Evolutionary conservation across 1,140 invertebrate species (phyloP), one percentile per base, ranked within the genome.

Genomic region (Orussus abietinus): DNA sequence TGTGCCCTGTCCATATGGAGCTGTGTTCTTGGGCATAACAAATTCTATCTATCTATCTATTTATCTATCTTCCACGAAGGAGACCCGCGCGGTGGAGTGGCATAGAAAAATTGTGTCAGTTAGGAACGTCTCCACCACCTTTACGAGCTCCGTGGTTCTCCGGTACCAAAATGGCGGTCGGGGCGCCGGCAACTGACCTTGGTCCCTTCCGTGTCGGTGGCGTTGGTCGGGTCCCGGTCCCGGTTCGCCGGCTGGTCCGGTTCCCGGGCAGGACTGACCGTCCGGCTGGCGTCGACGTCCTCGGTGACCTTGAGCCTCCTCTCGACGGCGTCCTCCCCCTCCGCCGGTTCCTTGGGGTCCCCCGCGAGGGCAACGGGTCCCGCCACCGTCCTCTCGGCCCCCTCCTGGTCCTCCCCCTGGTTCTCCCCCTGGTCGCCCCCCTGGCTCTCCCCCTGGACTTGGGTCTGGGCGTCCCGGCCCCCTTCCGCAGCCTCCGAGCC

Each of bases 321-420:
- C 37, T 66, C 57, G 31, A 28, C 39, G 29, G 61, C 59, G 33
- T 33, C 38, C 6, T 58, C 48, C 26, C 42, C 38, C 19, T 40
- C 41, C 19, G 53, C 53, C 30, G 57, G 56, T 34, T 55, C 51
- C 22, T 68, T 18, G 66, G 72, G 46, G 67, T 76, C 51, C 65
- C 59, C 51, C 73, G n/a, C n/a, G n/a, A n/a, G n/a, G n/a, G n/a
- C n/a, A n/a, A n/a, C n/a, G n/a, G n/a, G n/a, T 72, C 48, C 74
- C 70, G 44, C 77, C 48, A 9, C 59, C 68, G 53, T 72, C 71
- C 68, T 74, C 57, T 75, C 73, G 34, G 64, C 57, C 31, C 63
- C 38, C 45, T 44, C 40, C 19, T 38, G 48, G 33, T 47, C 45
- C 38, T 58, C 50, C 46, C 51, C 43, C 38, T 51, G 36, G n/a